phyloP scores from a whole-genome alignment of 2,888 invertebrate genomes.

The Dusona sp. region DNA sequence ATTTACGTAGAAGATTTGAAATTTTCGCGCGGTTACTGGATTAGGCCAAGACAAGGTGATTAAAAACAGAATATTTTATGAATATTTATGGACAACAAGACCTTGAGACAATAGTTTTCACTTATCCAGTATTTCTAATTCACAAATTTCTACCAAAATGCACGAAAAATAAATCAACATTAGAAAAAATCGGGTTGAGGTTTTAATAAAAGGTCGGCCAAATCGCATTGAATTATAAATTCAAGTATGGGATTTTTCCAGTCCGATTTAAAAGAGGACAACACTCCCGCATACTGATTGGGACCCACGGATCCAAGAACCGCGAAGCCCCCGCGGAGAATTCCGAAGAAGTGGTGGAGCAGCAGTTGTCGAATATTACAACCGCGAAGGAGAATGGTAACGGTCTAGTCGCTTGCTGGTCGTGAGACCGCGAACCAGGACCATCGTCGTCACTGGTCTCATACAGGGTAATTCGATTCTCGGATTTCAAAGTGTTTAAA shows the following conservation, averaged over 20 bases:
- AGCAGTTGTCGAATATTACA: slow-evolving; percentile 82
- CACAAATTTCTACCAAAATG: neutral
- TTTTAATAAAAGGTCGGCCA: neutral
- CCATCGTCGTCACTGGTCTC: slow-evolving; percentile 64
- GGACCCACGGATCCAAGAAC: slow-evolving; percentile 28
- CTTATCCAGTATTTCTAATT: neutral
- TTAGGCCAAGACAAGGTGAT: too few relatives aligned
- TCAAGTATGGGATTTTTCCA: slow-evolving; percentile 21
- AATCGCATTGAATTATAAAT: neutral
- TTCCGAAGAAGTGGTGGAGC: slow-evolving; percentile 77
- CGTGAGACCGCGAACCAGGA: slow-evolving; percentile 78
- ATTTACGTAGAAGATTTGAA: neutral
- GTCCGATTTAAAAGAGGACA: neutral
- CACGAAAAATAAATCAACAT: neutral
- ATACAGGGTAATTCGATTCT: slow-evolving; percentile 8
- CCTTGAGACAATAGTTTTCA: neutral
- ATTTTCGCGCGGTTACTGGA: too few relatives aligned
- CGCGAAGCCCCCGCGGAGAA: slow-evolving; percentile 68
- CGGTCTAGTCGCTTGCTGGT: slow-evolving; percentile 81
- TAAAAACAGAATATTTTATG: neutral
- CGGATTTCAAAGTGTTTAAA: slow-evolving; percentile 53
- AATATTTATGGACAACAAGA: too few relatives aligned
- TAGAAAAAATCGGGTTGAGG: neutral
- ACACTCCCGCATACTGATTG: slow-evolving; percentile 12
- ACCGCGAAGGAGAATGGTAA: slow-evolving; percentile 82